Conservation (phyloP, 2,113 vertebrate genomes). For the Tragulus kanchil region DNA sequence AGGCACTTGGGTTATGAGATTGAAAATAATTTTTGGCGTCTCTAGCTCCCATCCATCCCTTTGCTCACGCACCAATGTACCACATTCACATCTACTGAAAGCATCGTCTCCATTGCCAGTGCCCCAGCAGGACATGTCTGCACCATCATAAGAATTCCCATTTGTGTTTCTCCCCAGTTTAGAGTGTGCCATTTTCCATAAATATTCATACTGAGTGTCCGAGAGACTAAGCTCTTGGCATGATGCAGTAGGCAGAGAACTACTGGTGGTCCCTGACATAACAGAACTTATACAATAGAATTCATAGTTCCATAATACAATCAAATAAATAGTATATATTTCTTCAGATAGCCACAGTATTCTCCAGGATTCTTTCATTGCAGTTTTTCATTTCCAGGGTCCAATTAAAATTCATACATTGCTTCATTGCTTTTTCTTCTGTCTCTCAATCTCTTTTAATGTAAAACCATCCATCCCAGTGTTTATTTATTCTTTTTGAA, state of each 20-base stretch:
- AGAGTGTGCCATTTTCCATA: neutral
- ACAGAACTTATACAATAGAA: no score
- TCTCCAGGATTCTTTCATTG: neutral
- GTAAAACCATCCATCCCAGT: neutral
- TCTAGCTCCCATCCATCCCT: neutral
- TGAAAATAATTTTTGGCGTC: neutral
- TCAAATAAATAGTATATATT: neutral
- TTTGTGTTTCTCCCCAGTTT: neutral
- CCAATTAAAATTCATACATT: neutral
- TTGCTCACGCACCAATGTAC: accelerated
- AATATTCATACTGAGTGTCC: neutral
- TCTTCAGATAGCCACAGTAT: neutral
- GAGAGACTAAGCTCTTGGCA: neutral
- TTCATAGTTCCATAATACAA: neutral
- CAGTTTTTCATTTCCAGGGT: neutral
- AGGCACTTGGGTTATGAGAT: neutral
- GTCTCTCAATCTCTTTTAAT: neutral
- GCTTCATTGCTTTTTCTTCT: neutral
- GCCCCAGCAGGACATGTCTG: neutral
- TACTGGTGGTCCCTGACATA: neutral
- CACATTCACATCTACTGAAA: no score
- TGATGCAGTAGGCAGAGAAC: neutral
- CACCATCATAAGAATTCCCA: neutral
- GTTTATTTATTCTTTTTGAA: neutral
- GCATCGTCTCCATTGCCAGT: no score